A percentile compares a stretch with the other conserved stretches of the same genome.
These are phyloP conservation scores for Aphelenchoides avenae DNA, from an alignment of 1,140 invertebrate species.

Conservation along the genomic window DNA sequence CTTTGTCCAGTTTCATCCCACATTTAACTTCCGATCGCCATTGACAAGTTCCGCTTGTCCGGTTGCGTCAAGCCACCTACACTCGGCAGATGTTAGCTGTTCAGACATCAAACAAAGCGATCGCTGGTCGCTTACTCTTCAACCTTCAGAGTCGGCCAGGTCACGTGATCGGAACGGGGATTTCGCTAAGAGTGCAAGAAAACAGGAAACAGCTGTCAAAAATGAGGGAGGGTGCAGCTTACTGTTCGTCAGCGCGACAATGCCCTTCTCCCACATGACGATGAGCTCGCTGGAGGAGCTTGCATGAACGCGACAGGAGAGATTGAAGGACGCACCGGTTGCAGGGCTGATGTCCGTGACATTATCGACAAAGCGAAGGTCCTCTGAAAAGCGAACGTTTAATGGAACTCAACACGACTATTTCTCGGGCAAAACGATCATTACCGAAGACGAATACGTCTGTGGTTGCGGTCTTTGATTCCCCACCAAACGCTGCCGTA, in stretches of 20 bases:
- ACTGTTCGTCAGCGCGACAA: slow-evolving; percentile 2
- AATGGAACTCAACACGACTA: not conserved
- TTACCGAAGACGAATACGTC: slow-evolving; percentile 3
- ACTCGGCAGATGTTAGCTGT: too few relatives aligned
- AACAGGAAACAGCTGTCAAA: not conserved
- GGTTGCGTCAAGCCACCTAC: too few relatives aligned
- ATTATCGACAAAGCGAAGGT: not conserved
- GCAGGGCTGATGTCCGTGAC: slow-evolving; percentile 1
- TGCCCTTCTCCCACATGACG: slow-evolving; percentile 8
- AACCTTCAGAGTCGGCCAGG: too few relatives aligned
- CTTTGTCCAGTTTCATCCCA: too few relatives aligned
- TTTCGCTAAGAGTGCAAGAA: too few relatives aligned
- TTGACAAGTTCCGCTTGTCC: too few relatives aligned
- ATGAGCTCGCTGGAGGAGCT: not conserved
- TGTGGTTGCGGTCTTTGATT: not conserved
- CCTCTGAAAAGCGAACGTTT: slow-evolving; percentile 2
- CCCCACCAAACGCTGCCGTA: not conserved
- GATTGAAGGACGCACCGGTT: not conserved
- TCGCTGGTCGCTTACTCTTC: too few relatives aligned
- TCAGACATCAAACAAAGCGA: too few relatives aligned
- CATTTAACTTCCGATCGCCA: too few relatives aligned
- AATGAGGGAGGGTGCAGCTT: not conserved
- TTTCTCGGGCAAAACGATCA: too few relatives aligned
- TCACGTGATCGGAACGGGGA: too few relatives aligned
- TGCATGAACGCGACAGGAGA: slow-evolving; percentile 2